These are phyloP conservation scores for Cerceris rybyensis DNA, from an alignment of 2,888 invertebrate genomes.

Conservation along the genomic window DNA sequence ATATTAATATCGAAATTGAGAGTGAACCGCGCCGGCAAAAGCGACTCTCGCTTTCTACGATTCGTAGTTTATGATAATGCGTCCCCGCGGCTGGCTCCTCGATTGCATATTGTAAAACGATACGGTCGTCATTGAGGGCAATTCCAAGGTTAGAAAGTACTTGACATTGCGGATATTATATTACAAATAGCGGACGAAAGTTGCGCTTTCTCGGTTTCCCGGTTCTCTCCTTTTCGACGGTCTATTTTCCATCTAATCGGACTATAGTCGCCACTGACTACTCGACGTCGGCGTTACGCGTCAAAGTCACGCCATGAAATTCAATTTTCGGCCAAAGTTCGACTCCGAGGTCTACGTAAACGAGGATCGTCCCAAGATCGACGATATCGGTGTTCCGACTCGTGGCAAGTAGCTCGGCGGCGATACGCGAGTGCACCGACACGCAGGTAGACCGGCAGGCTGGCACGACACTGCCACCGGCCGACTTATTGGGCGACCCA, in stretches of 20 bases:
- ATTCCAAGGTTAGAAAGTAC: conserved; percentile 39
- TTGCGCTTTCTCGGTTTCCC: conserved; percentile 42
- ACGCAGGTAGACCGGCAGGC: too few relatives aligned
- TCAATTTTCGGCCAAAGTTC: not conserved
- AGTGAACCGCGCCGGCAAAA: not conserved
- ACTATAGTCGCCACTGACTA: not conserved
- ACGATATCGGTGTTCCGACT: not conserved
- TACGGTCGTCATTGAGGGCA: not conserved
- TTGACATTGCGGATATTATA: conserved; percentile 32
- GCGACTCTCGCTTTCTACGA: conserved; percentile 7
- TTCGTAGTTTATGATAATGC: not conserved
- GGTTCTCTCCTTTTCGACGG: conserved; percentile 2
- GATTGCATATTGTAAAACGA: not conserved
- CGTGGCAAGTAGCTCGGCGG: conserved; percentile 13
- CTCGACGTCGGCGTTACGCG: not conserved
- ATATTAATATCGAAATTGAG: not conserved
- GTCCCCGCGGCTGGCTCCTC: not conserved
- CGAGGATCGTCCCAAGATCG: conserved; percentile 9
- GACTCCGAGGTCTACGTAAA: not conserved
- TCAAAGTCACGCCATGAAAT: not conserved
- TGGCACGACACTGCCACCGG: conserved; percentile 10
- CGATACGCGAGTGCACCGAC: too few relatives aligned
- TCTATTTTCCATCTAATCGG: not conserved
- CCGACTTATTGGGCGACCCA: conserved; percentile 37
- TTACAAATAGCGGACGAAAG: conserved; percentile 30